Evolutionary conservation across 2,113 vertebrate species (phyloP), one percentile per base, ranked within the genome.

Genomic region (Glaucidium brasilianum): DNA sequence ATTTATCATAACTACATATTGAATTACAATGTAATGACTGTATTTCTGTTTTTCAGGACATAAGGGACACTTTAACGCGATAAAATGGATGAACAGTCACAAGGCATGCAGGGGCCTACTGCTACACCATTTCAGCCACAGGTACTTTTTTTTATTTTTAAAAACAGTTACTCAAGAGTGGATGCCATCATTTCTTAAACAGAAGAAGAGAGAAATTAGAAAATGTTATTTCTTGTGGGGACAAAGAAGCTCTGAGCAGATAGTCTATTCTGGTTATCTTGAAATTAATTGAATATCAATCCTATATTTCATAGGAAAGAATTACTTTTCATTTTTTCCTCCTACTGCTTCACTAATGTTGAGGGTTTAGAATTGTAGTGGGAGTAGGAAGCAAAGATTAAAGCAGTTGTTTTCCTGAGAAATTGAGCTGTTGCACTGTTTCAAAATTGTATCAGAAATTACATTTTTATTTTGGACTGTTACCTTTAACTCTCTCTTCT

Each of bases 41-140:
- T 94, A 62, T 85, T 83, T 82, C 66, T 34, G 92, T 96, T 98
- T 98, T 96, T 67, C 98, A 99, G 99, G 98, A 93, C 97, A 77
- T 94, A 97, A 73, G 95, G 96, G 96, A 97, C 97, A 43, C 92
- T 83, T 89, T 82, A 96, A 92, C 85, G 55, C 97, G 96, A 91
- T 89, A 98, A 97, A 96, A 99, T 99, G 99, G 99, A 99, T 95
- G 98, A 98, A 55, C 99, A 99, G 87, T 98, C 99, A 76, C 99
- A 99, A 98, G 99, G 99, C 96, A 98, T 99, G 98, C 99, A 99
- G 96, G 98, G 98, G 49, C 96, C 98, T 32, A 97, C 98, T 35
- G 98, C 98, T 96, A 98, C 98, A 50, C 98, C 98, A 58, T 99
- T 99, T 97, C 99, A 99, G 52, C 98, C 98, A 41, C 99, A 99